Evolutionary conservation across 2,797 vertebrate genomes (phyloP).

Genomic region (Microctenopoma stevenorrisi): DNA sequence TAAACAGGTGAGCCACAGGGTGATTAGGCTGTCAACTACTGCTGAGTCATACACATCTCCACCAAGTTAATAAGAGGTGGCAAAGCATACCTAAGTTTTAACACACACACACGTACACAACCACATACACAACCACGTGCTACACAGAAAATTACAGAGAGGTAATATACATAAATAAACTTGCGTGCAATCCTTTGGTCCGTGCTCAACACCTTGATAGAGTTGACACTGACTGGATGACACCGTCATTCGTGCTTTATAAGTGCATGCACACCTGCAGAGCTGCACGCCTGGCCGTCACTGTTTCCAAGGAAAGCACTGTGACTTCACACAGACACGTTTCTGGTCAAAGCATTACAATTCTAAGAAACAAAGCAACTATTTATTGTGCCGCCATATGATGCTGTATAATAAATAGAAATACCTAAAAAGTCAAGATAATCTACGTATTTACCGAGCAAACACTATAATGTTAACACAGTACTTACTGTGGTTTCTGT

Average conservation of each 20-base stretch:
- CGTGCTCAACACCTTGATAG: conserved; percentile 55
- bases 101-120: conserved; percentile 35
- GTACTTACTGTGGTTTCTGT: background rate
- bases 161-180: conserved; percentile 74
- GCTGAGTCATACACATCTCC: conserved; percentile 77
- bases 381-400: conserved; percentile 8
- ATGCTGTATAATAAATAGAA: conserved; percentile 15
- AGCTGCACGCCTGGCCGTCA: conserved; percentile 16
- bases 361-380: conserved; percentile 17
- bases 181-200: conserved; percentile 66
- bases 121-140: conserved; percentile 23
- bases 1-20: conserved; percentile 76
- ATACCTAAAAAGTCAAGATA: background rate
- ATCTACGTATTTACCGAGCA: conserved; percentile 1
- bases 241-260: conserved; percentile 32
- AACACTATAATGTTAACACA: background rate
- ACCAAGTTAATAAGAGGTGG: conserved; percentile 79
- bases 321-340: conserved; percentile 4
- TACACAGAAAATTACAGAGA: conserved; percentile 64
- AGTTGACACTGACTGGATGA: conserved; percentile 20
- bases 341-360: conserved; percentile 7
- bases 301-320: conserved; percentile 41
- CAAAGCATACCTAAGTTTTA: conserved; percentile 66
- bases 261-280: conserved; percentile 37
- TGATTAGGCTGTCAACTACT: conserved; percentile 80